Percentiles rank a stretch among this genome's conserved stretches.
These are phyloP conservation scores for Albula glossodonta DNA, from an alignment of 2,113 vertebrate species.

Conservation along the genomic window DNA sequence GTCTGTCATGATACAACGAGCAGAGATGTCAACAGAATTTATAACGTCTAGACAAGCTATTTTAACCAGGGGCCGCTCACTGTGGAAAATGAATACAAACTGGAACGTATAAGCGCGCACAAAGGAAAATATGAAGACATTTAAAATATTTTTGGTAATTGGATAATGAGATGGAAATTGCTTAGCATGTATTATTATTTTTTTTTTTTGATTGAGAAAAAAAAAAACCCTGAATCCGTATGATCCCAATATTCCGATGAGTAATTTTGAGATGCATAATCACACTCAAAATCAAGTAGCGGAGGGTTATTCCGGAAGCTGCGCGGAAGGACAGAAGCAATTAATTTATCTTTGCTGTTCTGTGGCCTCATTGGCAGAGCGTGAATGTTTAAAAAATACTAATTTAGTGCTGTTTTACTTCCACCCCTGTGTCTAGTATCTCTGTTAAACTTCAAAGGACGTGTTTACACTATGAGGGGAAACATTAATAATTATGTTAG, in stretches of 20 bases:
- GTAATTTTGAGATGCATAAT: constrained; percentile 47
- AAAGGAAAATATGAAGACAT: constrained; percentile 55
- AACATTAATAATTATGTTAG: not conserved
- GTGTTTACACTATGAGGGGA: not conserved
- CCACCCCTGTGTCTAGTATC: not conserved
- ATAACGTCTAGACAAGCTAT: constrained; percentile 56
- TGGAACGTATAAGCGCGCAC: constrained; percentile 40
- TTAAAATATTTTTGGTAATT: constrained; percentile 49
- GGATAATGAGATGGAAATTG: constrained; percentile 62
- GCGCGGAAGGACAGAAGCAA: not conserved
- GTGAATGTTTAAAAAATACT: not conserved
- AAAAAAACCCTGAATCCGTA: constrained; percentile 33
- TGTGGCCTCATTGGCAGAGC: not conserved
- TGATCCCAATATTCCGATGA: constrained; percentile 47
- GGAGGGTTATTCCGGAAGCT: constrained; percentile 48
- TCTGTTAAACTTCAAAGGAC: not conserved
- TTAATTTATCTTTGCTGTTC: not conserved
- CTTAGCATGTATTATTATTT: constrained; percentile 47
- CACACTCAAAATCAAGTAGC: constrained; percentile 38
- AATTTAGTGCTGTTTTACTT: not conserved
- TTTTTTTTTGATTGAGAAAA: constrained; percentile 33
- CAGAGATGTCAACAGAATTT: constrained; percentile 47
- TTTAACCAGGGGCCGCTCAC: constrained; percentile 38
- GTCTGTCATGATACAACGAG: constrained; percentile 44
- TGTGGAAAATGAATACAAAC: constrained; percentile 42